Conservation (phyloP, 2,113 vertebrate species). For the Tupaia chinensis region DNA sequence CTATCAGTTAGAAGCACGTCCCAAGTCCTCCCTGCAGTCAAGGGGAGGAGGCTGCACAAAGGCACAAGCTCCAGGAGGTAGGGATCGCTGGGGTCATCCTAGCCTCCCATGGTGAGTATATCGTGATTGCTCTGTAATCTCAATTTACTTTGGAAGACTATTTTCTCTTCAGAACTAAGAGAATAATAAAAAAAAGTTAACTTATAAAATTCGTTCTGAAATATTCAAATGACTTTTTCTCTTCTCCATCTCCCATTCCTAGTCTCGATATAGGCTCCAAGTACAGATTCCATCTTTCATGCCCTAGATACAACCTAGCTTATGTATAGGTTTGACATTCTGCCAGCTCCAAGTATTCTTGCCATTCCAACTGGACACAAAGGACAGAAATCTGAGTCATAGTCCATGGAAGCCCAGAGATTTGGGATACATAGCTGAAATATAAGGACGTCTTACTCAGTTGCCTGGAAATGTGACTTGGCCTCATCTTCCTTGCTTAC, state of each 20-base stretch:
- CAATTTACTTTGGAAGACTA: neutral
- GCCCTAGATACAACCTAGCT: neutral
- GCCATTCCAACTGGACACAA: conserved; percentile 28
- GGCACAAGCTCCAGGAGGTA: neutral
- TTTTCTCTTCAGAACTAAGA: neutral
- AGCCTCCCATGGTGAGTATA: neutral
- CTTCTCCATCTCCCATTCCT: neutral
- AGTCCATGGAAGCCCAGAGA: neutral
- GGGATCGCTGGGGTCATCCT: neutral
- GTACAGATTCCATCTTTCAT: neutral
- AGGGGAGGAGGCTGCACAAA: neutral
- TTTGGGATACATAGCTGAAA: neutral
- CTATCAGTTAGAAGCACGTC: neutral
- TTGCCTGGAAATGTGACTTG: conserved; percentile 37
- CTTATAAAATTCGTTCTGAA: conserved; percentile 31
- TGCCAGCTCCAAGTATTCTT: neutral
- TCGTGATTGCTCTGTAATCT: neutral
- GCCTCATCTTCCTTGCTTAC: conserved; percentile 35
- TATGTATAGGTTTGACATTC: neutral
- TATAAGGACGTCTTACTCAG: conserved; percentile 4
- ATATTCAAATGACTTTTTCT: conserved; percentile 23
- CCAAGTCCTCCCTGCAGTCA: neutral
- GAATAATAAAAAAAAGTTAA: conserved; percentile 1
- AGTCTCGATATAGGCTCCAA: neutral
- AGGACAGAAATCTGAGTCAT: conserved; percentile 32